phyloP scores from a whole-genome alignment of 2,888 invertebrate species.

The Pelosia muscerda region DNA sequence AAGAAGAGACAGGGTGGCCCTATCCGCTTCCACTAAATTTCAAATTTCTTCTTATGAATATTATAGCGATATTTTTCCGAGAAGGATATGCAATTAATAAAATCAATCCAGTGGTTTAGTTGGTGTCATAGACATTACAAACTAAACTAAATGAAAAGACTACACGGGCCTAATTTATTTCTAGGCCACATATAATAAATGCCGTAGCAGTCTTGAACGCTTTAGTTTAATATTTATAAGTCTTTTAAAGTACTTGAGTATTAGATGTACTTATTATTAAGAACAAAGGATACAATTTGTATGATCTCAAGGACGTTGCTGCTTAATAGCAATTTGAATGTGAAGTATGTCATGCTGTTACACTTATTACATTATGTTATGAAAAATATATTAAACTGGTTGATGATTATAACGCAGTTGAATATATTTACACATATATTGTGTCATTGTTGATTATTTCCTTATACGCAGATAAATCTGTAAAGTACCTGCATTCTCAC shows the following conservation, averaged over 20 bases:
- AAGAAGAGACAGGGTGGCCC: too few relatives aligned
- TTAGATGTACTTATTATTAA: neutral
- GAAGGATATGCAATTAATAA: too few relatives aligned
- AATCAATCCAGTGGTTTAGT: neutral
- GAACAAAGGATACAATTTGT: slow-evolving; percentile 8
- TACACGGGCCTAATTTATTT: neutral
- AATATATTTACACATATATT: neutral
- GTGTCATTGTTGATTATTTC: slow-evolving; percentile 6
- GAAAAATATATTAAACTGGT: slow-evolving; percentile 12
- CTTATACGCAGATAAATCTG: slow-evolving; percentile 6
- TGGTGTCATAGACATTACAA: neutral
- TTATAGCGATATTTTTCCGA: too few relatives aligned
- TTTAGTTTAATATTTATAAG: slow-evolving; percentile 14
- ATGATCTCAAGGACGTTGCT: slow-evolving; percentile 9
- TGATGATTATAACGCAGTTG: slow-evolving; percentile 7
- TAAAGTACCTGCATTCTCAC: neutral
- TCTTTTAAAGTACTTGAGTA: neutral
- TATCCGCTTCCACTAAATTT: too few relatives aligned
- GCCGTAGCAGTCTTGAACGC: slow-evolving; percentile 5
- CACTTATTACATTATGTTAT: slow-evolving; percentile 42
- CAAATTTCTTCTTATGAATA: too few relatives aligned
- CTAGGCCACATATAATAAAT: neutral
- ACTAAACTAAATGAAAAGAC: neutral
- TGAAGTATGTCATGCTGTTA: neutral
- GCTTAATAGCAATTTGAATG: slow-evolving; percentile 14